Evolutionary conservation across 2,797 vertebrate species (phyloP).

Genomic region (Rhynchotus rufescens): DNA sequence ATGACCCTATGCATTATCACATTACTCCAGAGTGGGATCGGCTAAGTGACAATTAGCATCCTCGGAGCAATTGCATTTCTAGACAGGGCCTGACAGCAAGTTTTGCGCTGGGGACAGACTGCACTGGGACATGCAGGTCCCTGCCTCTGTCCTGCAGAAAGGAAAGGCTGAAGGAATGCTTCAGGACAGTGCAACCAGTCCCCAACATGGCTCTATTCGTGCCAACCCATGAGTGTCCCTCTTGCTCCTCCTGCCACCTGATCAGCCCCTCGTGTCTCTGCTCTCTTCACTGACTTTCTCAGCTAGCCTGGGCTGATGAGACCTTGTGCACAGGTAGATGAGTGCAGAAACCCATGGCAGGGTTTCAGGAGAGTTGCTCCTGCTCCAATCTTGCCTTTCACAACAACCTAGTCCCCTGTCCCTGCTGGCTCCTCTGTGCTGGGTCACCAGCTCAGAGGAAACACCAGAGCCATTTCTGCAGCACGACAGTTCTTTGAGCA

Average conservation of each 20-base stretch:
- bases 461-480: neutral
- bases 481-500: neutral
- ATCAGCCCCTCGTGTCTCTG: neutral
- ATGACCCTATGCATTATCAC: neutral
- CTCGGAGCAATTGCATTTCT: neutral
- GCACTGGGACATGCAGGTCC: neutral
- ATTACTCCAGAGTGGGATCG: neutral
- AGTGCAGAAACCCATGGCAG: neutral
- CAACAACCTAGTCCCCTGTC: neutral
- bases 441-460: neutral
- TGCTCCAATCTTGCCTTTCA: neutral
- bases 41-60: neutral
- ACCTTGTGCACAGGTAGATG: neutral
- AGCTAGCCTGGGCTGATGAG: neutral
- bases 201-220: rapidly evolving
- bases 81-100: rapidly evolving
- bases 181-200: neutral
- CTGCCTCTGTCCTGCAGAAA: neutral
- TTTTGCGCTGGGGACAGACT: neutral
- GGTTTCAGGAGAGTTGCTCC: neutral
- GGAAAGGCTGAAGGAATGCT: neutral
- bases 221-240: rapidly evolving
- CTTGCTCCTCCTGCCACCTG: neutral
- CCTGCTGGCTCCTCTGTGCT: no score
- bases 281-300: neutral